These are phyloP conservation scores for Lasioglossum calceatum DNA, from an alignment of 2,888 invertebrate species.

Conservation along the genomic window DNA sequence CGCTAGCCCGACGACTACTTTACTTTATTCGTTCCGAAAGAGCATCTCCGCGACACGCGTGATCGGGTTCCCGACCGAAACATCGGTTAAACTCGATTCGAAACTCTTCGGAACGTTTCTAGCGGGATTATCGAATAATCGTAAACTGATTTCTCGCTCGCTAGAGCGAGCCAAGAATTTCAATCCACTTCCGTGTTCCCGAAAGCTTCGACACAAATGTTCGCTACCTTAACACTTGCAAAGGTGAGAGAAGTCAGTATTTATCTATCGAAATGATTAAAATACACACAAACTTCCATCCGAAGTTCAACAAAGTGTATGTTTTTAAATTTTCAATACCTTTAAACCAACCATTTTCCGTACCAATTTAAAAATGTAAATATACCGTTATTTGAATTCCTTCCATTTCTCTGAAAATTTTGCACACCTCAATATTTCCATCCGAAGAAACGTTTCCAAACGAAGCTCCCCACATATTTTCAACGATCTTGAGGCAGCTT, in stretches of 20 bases:
- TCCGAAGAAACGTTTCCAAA: not conserved
- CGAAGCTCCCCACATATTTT: not conserved
- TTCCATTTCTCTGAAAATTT: not conserved
- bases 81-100: not conserved
- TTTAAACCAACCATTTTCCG: not conserved
- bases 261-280: not conserved
- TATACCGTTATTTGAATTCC: not conserved
- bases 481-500: not conserved
- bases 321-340: not conserved
- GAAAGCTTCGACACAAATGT: not conserved
- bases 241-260: not conserved
- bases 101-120: not conserved
- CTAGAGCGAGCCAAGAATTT: not conserved
- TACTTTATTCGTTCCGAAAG: not conserved
- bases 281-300: not conserved
- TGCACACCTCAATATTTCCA: not conserved
- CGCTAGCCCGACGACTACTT: constrained; percentile 11
- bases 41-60: not conserved
- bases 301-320: not conserved
- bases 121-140: constrained; percentile 1
- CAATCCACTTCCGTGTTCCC: not conserved
- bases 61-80: constrained; percentile 9
- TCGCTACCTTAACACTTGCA: not conserved
- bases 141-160: not conserved
- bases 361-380: not conserved